Evolutionary conservation across 2,888 invertebrate genomes (phyloP).

Genomic region (Lasioglossum zephyrum): DNA sequence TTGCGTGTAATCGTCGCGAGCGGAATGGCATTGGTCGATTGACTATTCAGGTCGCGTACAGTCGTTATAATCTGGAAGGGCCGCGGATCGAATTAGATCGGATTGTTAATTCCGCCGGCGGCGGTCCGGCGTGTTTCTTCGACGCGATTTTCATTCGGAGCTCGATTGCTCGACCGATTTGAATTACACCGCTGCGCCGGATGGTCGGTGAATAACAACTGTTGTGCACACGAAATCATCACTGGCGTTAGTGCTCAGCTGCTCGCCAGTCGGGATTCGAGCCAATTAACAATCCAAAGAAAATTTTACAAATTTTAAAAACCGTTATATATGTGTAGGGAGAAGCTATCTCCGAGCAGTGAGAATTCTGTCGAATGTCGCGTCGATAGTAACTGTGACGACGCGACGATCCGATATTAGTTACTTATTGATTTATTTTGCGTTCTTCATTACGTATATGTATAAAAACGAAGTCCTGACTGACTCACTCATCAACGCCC

Average conservation of each 20-base stretch:
- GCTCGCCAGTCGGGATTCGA: not conserved
- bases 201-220: not conserved
- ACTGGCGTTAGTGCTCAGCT: not conserved
- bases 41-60: constrained; percentile 7
- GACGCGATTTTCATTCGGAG: not conserved
- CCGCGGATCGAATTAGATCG: constrained; percentile 16
- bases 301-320: not conserved
- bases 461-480: no score
- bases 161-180: not conserved
- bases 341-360: no score
- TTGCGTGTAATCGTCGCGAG: constrained; percentile 37
- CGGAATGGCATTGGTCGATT: constrained; percentile 17
- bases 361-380: no score
- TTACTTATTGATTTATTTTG: no score
- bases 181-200: not conserved
- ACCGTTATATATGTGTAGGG: no score
- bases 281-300: not conserved
- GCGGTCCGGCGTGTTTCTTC: not conserved
- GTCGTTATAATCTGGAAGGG: constrained; percentile 22
- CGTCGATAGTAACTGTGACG: no score
- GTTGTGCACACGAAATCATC: not conserved
- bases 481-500: no score
- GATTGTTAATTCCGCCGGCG: not conserved
- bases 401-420: no score
- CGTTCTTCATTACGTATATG: no score